Percentiles rank a stretch among this genome's conserved stretches.
Evolutionary conservation across 1,140 invertebrate genomes (phyloP).

Genomic region (Cydia pomonella): DNA sequence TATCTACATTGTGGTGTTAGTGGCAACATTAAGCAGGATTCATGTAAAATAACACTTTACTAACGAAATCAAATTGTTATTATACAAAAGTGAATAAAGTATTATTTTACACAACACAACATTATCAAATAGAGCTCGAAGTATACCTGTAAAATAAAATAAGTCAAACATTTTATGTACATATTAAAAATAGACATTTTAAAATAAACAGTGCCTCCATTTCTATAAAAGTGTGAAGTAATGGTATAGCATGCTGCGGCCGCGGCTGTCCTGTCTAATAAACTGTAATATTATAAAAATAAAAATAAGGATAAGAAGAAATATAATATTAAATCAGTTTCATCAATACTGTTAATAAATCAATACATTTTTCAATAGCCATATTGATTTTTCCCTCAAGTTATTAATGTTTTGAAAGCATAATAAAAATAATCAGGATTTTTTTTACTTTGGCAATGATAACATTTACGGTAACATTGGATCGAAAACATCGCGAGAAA

Average conservation of each 20-base stretch:
- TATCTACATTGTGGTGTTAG: constrained; percentile 62
- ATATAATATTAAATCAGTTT: not conserved
- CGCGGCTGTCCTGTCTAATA: constrained; percentile 52
- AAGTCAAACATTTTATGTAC: constrained; percentile 44
- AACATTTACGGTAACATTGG: too few species aligned
- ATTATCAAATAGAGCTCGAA: constrained; percentile 38
- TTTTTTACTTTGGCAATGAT: too few species aligned
- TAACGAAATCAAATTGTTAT: constrained; percentile 32
- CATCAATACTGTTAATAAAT: not conserved
- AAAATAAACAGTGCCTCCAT: constrained; percentile 63
- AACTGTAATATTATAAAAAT: constrained; percentile 27
- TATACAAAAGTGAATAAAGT: constrained; percentile 32
- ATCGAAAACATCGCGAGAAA: too few species aligned
- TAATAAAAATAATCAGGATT: too few species aligned
- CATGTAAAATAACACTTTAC: constrained; percentile 49
- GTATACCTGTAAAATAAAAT: constrained; percentile 43
- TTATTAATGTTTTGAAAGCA: too few species aligned
- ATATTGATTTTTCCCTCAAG: too few species aligned
- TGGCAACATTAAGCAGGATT: constrained; percentile 49
- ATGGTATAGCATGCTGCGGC: constrained; percentile 47
- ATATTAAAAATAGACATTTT: constrained; percentile 73
- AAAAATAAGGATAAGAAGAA: not conserved
- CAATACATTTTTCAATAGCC: too few species aligned
- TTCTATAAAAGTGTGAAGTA: constrained; percentile 60
- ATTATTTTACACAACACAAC: constrained; percentile 47